A percentile compares a stretch with the other conserved stretches of the same genome.
phyloP scores from a whole-genome alignment of 2,113 vertebrate genomes.

The Cheirogaleus medius region DNA sequence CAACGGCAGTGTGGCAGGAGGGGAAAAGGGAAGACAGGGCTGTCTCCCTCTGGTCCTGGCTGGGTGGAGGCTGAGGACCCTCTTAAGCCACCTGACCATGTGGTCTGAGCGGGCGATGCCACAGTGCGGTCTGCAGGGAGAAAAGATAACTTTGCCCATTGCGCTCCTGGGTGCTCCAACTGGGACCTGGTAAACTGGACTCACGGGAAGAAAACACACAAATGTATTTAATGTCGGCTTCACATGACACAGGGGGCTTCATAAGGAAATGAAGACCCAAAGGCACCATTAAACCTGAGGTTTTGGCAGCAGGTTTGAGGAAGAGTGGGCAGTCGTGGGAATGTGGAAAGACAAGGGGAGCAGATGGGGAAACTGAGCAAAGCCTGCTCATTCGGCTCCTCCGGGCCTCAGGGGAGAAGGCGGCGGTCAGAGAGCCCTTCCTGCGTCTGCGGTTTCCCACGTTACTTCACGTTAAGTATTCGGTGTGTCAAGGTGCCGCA shows the following conservation, averaged over 20 bases:
- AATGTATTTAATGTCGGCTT: neutral
- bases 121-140: rapidly evolving
- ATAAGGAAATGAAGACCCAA: neutral
- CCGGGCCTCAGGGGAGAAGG: no score
- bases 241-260: neutral
- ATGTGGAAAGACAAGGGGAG: neutral
- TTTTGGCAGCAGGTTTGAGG: no score
- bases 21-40: no score
- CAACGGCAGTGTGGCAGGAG: neutral
- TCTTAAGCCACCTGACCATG: rapidly evolving
- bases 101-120: no score
- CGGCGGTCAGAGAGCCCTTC: neutral
- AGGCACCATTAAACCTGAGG: neutral
- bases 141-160: neutral
- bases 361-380: neutral
- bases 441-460: no score
- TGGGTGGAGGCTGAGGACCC: neutral
- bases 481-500: rapidly evolving
- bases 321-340: neutral
- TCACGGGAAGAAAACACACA: neutral
- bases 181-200: neutral
- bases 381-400: neutral
- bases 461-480: neutral
- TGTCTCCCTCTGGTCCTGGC: neutral
- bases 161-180: no score